Percentiles rank a stretch among this genome's conserved stretches.
phyloP scores from a whole-genome alignment of 2,797 vertebrate species.

The Coccyzus lansbergi region DNA sequence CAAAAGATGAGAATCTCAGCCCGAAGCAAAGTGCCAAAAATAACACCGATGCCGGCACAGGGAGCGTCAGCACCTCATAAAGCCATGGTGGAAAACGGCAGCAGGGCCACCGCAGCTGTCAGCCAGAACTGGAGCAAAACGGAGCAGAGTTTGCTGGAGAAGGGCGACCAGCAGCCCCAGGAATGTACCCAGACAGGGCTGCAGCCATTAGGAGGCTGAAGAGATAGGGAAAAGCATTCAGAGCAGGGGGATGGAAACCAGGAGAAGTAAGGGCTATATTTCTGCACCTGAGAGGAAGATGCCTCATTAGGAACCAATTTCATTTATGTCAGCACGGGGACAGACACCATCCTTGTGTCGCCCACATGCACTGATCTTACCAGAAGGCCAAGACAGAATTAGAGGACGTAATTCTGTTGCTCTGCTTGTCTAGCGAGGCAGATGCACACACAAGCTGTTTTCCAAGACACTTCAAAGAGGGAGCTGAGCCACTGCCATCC shows the following conservation, averaged over 20 bases:
- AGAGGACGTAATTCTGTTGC: neutral
- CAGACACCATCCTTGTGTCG: neutral
- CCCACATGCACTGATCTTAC: neutral
- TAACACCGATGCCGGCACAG: neutral
- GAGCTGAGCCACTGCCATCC: neutral
- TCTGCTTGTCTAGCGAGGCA: neutral
- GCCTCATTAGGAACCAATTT: neutral
- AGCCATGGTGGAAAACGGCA: neutral
- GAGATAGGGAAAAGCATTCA: neutral
- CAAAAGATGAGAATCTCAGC: constrained; percentile 59
- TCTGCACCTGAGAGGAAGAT: neutral
- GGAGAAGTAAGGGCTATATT: neutral
- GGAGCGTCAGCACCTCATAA: neutral
- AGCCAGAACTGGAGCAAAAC: neutral
- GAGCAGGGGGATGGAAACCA: neutral
- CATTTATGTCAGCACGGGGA: neutral
- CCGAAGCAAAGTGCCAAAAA: constrained; percentile 51
- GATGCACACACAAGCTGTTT: neutral
- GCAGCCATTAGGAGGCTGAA: neutral
- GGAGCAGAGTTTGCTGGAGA: neutral
- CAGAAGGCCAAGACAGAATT: constrained; percentile 11
- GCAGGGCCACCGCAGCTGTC: neutral
- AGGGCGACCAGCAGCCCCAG: neutral
- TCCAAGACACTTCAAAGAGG: neutral
- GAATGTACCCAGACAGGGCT: accelerated